Conservation (phyloP, 2,888 invertebrate species). For the Volucella inanis region DNA sequence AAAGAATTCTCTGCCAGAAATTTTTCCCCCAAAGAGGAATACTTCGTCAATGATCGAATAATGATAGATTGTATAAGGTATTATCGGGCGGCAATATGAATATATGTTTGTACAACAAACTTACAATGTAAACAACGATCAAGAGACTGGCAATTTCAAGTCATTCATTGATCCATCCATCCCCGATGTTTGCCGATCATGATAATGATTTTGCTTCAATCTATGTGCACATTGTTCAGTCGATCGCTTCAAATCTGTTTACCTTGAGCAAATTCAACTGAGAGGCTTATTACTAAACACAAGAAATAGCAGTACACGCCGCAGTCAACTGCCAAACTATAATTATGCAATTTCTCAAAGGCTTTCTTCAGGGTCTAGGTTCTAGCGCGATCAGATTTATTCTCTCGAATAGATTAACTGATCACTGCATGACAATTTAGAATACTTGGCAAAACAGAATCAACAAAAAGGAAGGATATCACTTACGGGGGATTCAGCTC, state of each 20-base stretch:
- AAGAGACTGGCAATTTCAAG: slow-evolving; percentile 59
- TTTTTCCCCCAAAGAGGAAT: slow-evolving; percentile 1
- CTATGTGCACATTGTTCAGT: slow-evolving; percentile 18
- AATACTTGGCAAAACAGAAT: slow-evolving; percentile 25
- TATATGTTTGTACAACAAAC: too few species aligned
- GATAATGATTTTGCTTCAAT: slow-evolving; percentile 64
- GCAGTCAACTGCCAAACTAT: slow-evolving; percentile 76
- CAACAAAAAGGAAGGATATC: slow-evolving; percentile 24
- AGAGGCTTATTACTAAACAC: slow-evolving; percentile 34
- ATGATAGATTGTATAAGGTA: slow-evolving; percentile 34
- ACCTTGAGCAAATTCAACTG: slow-evolving; percentile 50
- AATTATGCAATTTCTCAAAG: slow-evolving; percentile 82
- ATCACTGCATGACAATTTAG: slow-evolving; percentile 59
- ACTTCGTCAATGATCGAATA: slow-evolving; percentile 38
- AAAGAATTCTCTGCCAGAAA: slow-evolving; percentile 1
- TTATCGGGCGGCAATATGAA: too few species aligned
- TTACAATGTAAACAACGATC: slow-evolving; percentile 62
- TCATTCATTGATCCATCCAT: slow-evolving; percentile 71
- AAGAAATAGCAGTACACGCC: slow-evolving; percentile 35
- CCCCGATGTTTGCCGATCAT: slow-evolving; percentile 64
- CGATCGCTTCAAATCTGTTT: slow-evolving; percentile 44
- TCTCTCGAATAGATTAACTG: slow-evolving; percentile 27
- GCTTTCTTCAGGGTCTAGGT: slow-evolving; percentile 79
- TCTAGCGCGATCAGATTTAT: slow-evolving; percentile 74
- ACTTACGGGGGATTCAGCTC: slow-evolving; percentile 34